Evolutionary conservation across 2,797 vertebrate genomes (phyloP).

Genomic region (Scolopax bukidnonensis): DNA sequence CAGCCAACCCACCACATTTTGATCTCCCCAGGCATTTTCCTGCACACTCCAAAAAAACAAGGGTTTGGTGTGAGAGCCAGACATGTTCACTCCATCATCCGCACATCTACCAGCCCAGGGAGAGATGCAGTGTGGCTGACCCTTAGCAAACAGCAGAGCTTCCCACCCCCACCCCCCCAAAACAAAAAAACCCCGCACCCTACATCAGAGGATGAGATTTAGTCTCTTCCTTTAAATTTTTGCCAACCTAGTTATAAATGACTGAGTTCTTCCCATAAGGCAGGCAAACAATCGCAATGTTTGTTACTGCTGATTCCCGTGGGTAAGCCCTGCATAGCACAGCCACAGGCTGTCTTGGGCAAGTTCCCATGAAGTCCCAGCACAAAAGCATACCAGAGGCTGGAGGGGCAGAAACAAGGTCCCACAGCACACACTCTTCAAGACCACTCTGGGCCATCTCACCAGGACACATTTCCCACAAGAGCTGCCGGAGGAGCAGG

Average conservation of each 20-base stretch:
- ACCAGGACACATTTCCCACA: fast-evolving
- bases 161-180: background rate
- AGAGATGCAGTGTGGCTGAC: background rate
- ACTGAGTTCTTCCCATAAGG: background rate
- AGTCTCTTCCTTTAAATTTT: background rate
- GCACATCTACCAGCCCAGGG: background rate
- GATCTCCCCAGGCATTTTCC: background rate
- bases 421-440: background rate
- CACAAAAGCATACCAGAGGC: background rate
- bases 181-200: background rate
- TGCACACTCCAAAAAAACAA: background rate
- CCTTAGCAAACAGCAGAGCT: background rate
- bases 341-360: background rate
- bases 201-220: background rate
- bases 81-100: background rate
- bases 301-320: background rate
- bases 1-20: background rate
- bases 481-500: background rate
- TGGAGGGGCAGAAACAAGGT: background rate
- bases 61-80: background rate
- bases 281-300: background rate
- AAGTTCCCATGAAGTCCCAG: background rate
- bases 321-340: background rate
- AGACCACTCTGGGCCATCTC: background rate
- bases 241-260: background rate